Evolutionary conservation across 2,797 vertebrate species (phyloP), one percentile per base, ranked within the genome.

Genomic region (Avahi laniger): DNA sequence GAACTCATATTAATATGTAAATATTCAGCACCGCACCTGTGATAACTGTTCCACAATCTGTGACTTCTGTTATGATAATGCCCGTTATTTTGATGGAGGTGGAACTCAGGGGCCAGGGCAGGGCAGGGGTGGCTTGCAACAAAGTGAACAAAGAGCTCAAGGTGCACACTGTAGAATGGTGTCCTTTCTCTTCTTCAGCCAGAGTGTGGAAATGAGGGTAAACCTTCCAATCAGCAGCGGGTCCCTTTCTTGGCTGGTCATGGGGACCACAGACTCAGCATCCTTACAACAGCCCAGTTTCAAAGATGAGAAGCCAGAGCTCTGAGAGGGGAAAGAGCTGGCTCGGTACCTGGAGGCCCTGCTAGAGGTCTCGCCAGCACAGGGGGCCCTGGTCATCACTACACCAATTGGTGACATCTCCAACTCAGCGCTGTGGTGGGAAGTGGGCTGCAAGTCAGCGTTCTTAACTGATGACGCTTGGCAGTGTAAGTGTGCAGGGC

Each of bases 341-440:
- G 63, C 20, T 7, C 3, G 22, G 41, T 1, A 8, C 11, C 3
- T 5, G 28, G 11, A 43, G 11, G 61, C 28, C 59, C 20, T 2
- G 2, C 22, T 2, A 2, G 8, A n/a, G n/a, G 33, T 43, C 50
- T 48, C 5, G 2, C 12, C 54, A 78, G 1, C 28, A n/a, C 50
- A 7, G 4, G 75, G 75, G 33, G 24, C 1, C 20, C 18, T 30
- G 1, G 18, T 18, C 17, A 0, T 24, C 24, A 1, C 43, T 17
- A 4, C 15, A 3, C 9, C 24, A 2, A 2, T 5, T 28, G 3
- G 0, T 7, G 9, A 73, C 0, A 2, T 33, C 8, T 48, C 24
- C 35, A 38, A 17, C 7, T 17, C n/a, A 41, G 5, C 5, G 33
- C 1, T 7, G 0, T 9, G 1, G 59, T 2, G 28, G 41, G n/a